phyloP scores from a whole-genome alignment of 2,113 vertebrate genomes.

The Genyomyrus donnyi region DNA sequence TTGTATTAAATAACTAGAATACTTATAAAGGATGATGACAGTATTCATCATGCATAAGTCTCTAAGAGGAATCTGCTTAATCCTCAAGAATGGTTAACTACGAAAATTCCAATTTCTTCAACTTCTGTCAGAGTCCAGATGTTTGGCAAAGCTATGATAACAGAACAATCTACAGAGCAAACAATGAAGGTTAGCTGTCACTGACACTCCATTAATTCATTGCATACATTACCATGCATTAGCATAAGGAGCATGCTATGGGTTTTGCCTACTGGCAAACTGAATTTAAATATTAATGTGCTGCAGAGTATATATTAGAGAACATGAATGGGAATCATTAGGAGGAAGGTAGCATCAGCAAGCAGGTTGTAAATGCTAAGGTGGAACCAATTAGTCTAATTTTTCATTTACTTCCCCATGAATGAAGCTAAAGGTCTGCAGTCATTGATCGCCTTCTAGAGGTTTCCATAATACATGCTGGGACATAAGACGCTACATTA shows the following conservation, averaged over 20 bases:
- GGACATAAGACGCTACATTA: background rate
- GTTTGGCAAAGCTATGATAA: slow-evolving; percentile 27
- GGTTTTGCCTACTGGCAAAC: slow-evolving; percentile 32
- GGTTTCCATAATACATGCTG: slow-evolving; percentile 2
- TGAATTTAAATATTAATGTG: slow-evolving; percentile 33
- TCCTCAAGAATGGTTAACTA: slow-evolving; percentile 20
- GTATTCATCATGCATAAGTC: background rate
- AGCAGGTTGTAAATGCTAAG: slow-evolving; percentile 28
- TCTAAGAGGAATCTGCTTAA: slow-evolving; percentile 8
- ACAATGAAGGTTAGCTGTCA: slow-evolving; percentile 27
- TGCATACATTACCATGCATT: slow-evolving; percentile 32
- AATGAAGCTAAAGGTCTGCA: slow-evolving; percentile 24
- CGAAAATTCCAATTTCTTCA: slow-evolving; percentile 20
- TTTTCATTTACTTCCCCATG: slow-evolving; percentile 29
- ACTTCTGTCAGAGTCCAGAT: slow-evolving; percentile 27
- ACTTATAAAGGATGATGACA: slow-evolving; percentile 4
- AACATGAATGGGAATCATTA: slow-evolving; percentile 33
- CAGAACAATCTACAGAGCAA: slow-evolving; percentile 27
- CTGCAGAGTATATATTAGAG: slow-evolving; percentile 30
- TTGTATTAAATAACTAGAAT: background rate
- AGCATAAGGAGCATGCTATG: slow-evolving; percentile 28
- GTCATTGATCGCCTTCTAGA: slow-evolving; percentile 23
- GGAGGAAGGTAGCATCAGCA: slow-evolving; percentile 19
- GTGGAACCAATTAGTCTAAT: slow-evolving; percentile 33
- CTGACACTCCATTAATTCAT: slow-evolving; percentile 30